Evolutionary conservation across 2,888 invertebrate genomes (phyloP).

Genomic region (Gymnocheta viridis): DNA sequence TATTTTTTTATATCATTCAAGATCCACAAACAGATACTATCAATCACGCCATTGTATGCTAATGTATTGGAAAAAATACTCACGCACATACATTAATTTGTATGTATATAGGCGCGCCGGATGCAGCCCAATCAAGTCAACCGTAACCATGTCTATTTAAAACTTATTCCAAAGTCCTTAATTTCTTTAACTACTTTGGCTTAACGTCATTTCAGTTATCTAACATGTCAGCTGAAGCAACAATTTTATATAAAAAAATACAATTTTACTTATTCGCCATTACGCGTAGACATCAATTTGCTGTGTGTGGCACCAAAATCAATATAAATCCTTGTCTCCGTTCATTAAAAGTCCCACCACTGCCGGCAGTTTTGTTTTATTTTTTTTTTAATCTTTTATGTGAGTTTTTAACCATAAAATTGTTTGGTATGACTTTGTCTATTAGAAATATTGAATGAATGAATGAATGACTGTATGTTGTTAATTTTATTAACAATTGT

Average conservation of each 20-base stretch:
- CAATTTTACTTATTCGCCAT: neutral
- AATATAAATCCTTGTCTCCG: conserved; percentile 26
- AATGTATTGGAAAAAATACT: no score
- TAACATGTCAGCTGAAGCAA: neutral
- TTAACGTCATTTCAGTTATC: conserved; percentile 1
- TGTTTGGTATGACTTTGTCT: conserved; percentile 46
- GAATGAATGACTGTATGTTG: conserved; percentile 11
- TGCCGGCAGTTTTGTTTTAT: neutral
- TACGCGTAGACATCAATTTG: neutral
- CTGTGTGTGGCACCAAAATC: conserved; percentile 22
- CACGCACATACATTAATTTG: no score
- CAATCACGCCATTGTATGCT: no score
- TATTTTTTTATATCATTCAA: no score
- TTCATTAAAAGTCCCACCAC: conserved; percentile 16
- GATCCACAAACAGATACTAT: no score
- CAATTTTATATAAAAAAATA: neutral
- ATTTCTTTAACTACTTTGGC: neutral
- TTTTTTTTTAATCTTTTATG: conserved; percentile 9
- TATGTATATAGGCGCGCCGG: neutral
- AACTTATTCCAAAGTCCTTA: neutral
- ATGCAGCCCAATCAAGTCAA: neutral
- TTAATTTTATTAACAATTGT: conserved; percentile 64
- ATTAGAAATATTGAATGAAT: conserved; percentile 23
- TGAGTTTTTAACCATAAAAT: conserved; percentile 38
- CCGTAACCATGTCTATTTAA: neutral